Evolutionary conservation across 2,888 invertebrate species (phyloP).

Genomic region (Phoenoteleia sp.): DNA sequence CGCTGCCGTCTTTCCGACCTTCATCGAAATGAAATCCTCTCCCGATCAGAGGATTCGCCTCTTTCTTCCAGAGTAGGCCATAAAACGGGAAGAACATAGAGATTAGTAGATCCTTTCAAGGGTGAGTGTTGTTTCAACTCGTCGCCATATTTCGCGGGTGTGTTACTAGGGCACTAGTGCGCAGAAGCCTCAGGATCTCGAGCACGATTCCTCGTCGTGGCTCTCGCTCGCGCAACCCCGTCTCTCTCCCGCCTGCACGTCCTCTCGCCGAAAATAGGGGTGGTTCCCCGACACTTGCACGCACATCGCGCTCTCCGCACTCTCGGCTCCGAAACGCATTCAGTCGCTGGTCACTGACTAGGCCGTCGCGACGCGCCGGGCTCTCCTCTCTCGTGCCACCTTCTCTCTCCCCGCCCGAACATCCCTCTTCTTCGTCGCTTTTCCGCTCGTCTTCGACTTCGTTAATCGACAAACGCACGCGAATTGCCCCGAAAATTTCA

Average conservation of each 20-base stretch:
- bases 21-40: no score
- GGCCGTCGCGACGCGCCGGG: slow-evolving; percentile 60
- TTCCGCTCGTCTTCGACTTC: not conserved
- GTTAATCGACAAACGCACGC: not conserved
- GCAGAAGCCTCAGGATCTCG: slow-evolving; percentile 82
- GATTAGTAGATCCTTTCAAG: no score
- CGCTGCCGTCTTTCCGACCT: no score
- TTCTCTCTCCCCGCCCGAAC: no score
- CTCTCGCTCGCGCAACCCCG: slow-evolving; percentile 29
- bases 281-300: slow-evolving; percentile 80
- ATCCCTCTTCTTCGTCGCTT: slow-evolving; percentile 1
- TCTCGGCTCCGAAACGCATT: slow-evolving; percentile 75
- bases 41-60: no score
- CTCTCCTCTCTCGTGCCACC: no score
- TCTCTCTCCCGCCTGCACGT: not conserved
- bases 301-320: slow-evolving; percentile 74
- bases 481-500: slow-evolving; percentile 33
- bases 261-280: slow-evolving; percentile 77
- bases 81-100: no score
- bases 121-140: slow-evolving; percentile 77
- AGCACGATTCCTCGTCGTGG: slow-evolving; percentile 77
- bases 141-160: slow-evolving; percentile 80
- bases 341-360: slow-evolving; percentile 76
- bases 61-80: no score
- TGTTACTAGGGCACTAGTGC: slow-evolving; percentile 85